These are phyloP conservation scores for Bombus balteatus DNA, from an alignment of 1,140 invertebrate genomes.

Conservation along the genomic window DNA sequence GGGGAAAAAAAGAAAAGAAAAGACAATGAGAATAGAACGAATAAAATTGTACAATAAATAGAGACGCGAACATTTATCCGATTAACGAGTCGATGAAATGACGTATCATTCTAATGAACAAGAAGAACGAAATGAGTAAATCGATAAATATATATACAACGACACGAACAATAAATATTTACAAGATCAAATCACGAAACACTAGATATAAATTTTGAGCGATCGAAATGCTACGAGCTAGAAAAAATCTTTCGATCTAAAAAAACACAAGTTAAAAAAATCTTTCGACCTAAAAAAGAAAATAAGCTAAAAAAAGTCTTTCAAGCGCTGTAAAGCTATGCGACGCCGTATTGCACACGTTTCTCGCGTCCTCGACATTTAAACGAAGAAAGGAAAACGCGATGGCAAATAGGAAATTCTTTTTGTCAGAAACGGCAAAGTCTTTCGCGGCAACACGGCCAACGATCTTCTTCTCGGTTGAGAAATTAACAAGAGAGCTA, in stretches of 20 bases:
- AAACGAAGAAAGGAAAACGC: conserved; percentile 25
- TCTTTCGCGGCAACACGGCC: background rate
- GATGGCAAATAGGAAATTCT: background rate
- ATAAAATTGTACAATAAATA: conserved; percentile 48
- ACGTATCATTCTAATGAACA: conserved; percentile 20
- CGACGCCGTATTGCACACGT: conserved; percentile 22
- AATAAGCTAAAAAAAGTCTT: background rate
- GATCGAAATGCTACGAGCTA: conserved; percentile 6
- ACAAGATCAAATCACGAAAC: conserved; percentile 47
- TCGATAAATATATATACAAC: conserved; percentile 65
- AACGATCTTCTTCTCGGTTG: background rate
- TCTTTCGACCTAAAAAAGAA: no score
- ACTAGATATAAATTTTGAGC: conserved; percentile 29
- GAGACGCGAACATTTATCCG: conserved; percentile 12
- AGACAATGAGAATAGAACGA: background rate
- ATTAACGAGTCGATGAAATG: conserved; percentile 5
- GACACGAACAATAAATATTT: conserved; percentile 53
- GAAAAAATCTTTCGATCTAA: no score
- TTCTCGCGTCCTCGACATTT: conserved; percentile 6
- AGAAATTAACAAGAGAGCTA: background rate
- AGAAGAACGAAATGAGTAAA: background rate
- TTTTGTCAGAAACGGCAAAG: background rate
- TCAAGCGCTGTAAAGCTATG: conserved; percentile 3
- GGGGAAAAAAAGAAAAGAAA: background rate
- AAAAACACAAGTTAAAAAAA: no score